phyloP scores from a whole-genome alignment of 2,797 vertebrate species.

The Argya squamiceps region DNA sequence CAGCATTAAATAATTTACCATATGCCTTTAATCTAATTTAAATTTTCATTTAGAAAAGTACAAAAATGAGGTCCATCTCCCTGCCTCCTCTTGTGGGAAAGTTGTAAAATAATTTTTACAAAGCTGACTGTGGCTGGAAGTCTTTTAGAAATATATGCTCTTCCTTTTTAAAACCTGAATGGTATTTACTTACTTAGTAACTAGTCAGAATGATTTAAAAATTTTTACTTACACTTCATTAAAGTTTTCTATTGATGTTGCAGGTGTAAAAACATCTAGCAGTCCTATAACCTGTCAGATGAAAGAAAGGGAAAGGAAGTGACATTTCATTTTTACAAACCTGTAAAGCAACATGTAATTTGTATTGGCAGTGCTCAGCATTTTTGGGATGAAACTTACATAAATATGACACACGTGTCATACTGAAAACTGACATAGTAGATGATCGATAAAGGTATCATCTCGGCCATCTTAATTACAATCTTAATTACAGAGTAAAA shows the following conservation, averaged over 20 bases:
- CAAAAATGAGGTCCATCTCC: not conserved
- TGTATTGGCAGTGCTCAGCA: not conserved
- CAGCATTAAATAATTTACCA: not conserved
- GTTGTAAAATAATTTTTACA: not conserved
- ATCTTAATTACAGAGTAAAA: not conserved
- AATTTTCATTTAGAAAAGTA: not conserved
- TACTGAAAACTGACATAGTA: not conserved
- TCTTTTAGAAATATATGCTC: not conserved
- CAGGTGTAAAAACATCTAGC: conserved; percentile 96
- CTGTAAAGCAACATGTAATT: not conserved
- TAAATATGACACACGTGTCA: not conserved
- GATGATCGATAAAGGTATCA: not conserved
- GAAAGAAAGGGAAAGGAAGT: conserved; percentile 8
- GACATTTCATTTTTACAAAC: conserved; percentile 4
- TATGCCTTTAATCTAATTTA: not conserved
- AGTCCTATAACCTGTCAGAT: conserved; percentile 88
- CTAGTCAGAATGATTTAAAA: not conserved
- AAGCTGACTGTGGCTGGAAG: not conserved
- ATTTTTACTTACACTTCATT: conserved; percentile 89
- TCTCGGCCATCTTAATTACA: not conserved
- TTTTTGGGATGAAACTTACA: not conserved
- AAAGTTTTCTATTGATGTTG: conserved; percentile 89
- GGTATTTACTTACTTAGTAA: not conserved
- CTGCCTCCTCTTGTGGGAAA: not conserved
- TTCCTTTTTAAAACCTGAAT: not conserved